Conservation (phyloP, 2,113 vertebrate genomes). For the Conger conger region DNA sequence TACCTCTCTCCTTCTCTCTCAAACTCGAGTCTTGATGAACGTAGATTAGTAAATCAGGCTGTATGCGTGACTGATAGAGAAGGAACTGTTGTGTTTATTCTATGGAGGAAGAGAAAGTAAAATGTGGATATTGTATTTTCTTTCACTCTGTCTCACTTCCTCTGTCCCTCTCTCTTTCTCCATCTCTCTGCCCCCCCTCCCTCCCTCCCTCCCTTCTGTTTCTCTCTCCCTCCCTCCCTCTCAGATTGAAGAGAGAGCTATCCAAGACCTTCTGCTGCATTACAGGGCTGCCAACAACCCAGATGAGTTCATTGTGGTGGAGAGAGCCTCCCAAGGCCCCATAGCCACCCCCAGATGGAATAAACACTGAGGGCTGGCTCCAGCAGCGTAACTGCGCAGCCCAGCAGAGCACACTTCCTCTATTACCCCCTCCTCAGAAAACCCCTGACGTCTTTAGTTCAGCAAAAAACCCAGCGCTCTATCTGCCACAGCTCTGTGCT, state of each 20-base stretch:
- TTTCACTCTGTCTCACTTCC: background rate
- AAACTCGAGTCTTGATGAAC: background rate
- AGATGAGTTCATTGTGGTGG: slow-evolving; percentile 89
- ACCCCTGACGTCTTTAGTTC: background rate
- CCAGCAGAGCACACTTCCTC: background rate
- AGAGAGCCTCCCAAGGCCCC: slow-evolving; percentile 84
- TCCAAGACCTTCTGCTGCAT: slow-evolving; percentile 87
- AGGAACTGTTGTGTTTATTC: background rate
- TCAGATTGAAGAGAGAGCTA: slow-evolving; percentile 92
- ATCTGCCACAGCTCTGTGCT: background rate
- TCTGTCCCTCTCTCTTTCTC: background rate
- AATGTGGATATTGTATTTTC: too few species aligned
- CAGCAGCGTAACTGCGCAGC: background rate
- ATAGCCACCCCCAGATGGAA: slow-evolving; percentile 90
- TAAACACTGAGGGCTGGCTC: slow-evolving; percentile 76
- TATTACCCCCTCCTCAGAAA: background rate
- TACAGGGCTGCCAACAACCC: slow-evolving; percentile 87
- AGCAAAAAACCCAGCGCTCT: background rate
- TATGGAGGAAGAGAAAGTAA: background rate
- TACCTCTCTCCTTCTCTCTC: background rate
- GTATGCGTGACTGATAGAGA: background rate
- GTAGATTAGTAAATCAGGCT: background rate
- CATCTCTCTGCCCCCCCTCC: too few species aligned
- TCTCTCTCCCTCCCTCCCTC: slow-evolving; percentile 24
- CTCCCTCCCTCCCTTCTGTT: background rate